Percentiles rank a stretch among this genome's conserved stretches.
Evolutionary conservation across 2,888 invertebrate genomes (phyloP).

Genomic region (Oxystoma pomonae): DNA sequence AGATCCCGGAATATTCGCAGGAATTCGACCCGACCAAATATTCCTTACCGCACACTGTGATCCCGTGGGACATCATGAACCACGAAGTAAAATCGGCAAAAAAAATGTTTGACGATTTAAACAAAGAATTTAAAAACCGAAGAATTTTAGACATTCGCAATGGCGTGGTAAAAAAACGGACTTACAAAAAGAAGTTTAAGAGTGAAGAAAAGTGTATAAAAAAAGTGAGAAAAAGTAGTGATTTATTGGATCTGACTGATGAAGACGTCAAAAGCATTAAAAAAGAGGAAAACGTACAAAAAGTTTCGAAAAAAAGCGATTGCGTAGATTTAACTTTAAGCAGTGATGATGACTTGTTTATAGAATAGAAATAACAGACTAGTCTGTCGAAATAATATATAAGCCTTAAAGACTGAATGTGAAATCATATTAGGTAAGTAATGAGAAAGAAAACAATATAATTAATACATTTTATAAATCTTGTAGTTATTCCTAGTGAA

Average conservation of each 20-base stretch:
- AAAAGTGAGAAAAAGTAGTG: constrained; percentile 3
- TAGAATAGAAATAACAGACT: background rate
- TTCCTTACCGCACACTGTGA: constrained; percentile 39
- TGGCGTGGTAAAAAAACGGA: background rate
- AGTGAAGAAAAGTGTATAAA: background rate
- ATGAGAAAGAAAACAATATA: no score
- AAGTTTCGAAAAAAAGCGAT: background rate
- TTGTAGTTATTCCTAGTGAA: no score
- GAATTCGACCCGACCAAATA: constrained; percentile 65
- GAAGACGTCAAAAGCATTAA: background rate
- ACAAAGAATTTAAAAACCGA: constrained; percentile 37
- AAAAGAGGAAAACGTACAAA: background rate
- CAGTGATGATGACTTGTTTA: constrained; percentile 10
- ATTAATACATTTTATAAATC: no score
- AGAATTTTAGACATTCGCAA: background rate
- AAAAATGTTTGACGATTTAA: constrained; percentile 55
- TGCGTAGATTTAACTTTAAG: constrained; percentile 10
- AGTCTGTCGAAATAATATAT: no score
- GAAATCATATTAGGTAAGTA: no score
- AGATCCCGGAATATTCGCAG: constrained; percentile 67
- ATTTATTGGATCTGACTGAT: background rate
- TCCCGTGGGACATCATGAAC: constrained; percentile 72
- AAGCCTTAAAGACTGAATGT: no score
- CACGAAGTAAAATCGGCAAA: constrained; percentile 59
- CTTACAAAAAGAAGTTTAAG: background rate